A percentile compares a stretch with the other conserved stretches of the same genome.
phyloP scores from a whole-genome alignment of 2,113 vertebrate genomes.

The Pygoscelis antarcticus region DNA sequence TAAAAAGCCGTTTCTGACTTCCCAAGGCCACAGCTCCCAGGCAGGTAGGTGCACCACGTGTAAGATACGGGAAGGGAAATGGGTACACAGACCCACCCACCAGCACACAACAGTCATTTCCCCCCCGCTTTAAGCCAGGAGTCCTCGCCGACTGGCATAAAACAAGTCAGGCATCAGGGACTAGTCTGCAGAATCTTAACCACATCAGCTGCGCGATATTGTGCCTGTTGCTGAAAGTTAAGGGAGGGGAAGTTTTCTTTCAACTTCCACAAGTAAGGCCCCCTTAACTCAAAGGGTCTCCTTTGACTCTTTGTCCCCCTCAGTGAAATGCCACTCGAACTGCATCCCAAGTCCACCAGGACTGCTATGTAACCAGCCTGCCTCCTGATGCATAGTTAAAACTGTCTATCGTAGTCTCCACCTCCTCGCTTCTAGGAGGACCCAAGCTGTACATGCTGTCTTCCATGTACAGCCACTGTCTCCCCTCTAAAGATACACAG shows the following conservation, averaged over 20 bases:
- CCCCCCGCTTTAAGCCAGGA: fast-evolving
- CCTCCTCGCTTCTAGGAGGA: not conserved
- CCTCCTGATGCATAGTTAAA: not conserved
- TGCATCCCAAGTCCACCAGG: not conserved
- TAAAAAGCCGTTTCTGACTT: not conserved
- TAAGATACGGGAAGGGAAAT: fast-evolving
- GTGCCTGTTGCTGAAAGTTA: not conserved
- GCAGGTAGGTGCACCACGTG: fast-evolving
- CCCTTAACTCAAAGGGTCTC: not conserved
- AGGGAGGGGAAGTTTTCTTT: not conserved
- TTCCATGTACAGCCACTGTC: not conserved
- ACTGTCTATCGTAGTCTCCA: not conserved
- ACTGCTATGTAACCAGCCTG: not conserved
- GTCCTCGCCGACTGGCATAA: fast-evolving
- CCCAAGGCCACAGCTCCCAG: not conserved
- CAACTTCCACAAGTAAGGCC: not conserved
- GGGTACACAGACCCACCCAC: no score
- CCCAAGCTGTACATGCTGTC: not conserved
- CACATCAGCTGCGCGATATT: fast-evolving
- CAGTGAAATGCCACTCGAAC: not conserved
- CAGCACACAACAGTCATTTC: fast-evolving
- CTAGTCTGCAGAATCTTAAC: not conserved
- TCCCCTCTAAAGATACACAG: not conserved
- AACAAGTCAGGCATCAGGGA: not conserved
- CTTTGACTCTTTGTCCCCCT: not conserved